Evolutionary conservation across 2,797 vertebrate genomes (phyloP).

Genomic region (Gambusia yucatana): DNA sequence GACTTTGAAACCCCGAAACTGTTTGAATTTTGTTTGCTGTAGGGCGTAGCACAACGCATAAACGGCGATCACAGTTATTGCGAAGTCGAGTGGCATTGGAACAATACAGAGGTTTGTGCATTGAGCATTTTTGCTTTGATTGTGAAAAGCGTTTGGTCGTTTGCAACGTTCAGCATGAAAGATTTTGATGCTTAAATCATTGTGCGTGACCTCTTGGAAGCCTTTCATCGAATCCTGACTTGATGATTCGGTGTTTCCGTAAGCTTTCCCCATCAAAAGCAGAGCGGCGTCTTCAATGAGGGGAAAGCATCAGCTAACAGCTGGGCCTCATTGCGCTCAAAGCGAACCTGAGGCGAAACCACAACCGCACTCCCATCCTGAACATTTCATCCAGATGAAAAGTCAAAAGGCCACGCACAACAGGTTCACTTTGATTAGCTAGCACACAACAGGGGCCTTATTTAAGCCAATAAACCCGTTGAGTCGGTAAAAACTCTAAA

Average conservation of each 20-base stretch:
- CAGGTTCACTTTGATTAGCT: conserved; percentile 71
- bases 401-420: conserved; percentile 60
- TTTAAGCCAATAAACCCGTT: conserved; percentile 55
- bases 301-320: conserved; percentile 68
- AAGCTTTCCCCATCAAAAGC: conserved; percentile 58
- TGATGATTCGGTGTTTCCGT: conserved; percentile 60
- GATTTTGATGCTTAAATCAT: conserved; percentile 27
- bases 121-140: conserved; percentile 36
- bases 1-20: conserved; percentile 11
- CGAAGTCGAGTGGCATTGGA: conserved; percentile 7
- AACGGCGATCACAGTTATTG: conserved; percentile 12
- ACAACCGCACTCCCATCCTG: conserved; percentile 73
- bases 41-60: conserved; percentile 13
- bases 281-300: conserved; percentile 50
- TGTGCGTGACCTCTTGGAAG: conserved; percentile 50
- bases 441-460: conserved; percentile 58
- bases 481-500: conserved; percentile 37
- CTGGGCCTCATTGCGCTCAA: conserved; percentile 64
- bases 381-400: conserved; percentile 58
- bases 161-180: conserved; percentile 28
- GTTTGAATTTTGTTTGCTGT: neutral
- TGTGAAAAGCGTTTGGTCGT: conserved; percentile 33
- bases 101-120: conserved; percentile 4
- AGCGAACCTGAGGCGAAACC: conserved; percentile 75
- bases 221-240: conserved; percentile 42